These are phyloP conservation scores for Limenitis arthemis DNA, from an alignment of 2,888 invertebrate species.

Conservation along the genomic window DNA sequence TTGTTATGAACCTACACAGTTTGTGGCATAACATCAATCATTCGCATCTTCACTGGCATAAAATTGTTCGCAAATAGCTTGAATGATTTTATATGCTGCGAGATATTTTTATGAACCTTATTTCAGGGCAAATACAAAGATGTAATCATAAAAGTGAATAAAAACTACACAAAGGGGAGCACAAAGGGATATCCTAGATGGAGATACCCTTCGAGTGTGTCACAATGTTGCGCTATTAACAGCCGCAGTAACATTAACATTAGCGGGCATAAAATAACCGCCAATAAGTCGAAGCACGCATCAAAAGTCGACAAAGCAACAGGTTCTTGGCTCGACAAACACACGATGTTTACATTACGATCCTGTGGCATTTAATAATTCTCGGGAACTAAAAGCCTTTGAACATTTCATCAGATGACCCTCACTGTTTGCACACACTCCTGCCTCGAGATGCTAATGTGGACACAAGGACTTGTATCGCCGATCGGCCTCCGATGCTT, in stretches of 20 bases:
- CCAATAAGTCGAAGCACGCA: conserved; percentile 66
- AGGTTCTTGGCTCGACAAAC: conserved; percentile 67
- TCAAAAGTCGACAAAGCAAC: conserved; percentile 68
- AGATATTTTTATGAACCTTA: conserved; percentile 7
- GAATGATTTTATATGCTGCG: conserved; percentile 3
- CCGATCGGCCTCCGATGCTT: conserved; percentile 64
- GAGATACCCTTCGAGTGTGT: conserved; percentile 29
- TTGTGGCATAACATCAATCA: neutral
- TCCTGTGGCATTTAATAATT: conserved; percentile 72
- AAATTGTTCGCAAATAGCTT: neutral
- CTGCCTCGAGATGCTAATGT: conserved; percentile 70
- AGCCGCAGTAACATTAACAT: conserved; percentile 59
- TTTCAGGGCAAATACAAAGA: conserved; percentile 4
- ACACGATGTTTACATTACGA: conserved; percentile 67
- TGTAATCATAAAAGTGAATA: conserved; percentile 28
- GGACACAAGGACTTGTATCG: conserved; percentile 71
- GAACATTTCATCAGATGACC: conserved; percentile 73
- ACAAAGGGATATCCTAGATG: conserved; percentile 26
- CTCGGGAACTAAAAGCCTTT: conserved; percentile 73
- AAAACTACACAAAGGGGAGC: conserved; percentile 31
- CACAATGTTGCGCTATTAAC: conserved; percentile 62
- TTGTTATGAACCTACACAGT: conserved; percentile 4
- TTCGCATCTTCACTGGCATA: neutral
- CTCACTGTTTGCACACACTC: conserved; percentile 70
- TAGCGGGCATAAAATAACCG: conserved; percentile 67